Evolutionary conservation across 1,140 invertebrate genomes (phyloP).

Genomic region (Thaumatotibia leucotreta): DNA sequence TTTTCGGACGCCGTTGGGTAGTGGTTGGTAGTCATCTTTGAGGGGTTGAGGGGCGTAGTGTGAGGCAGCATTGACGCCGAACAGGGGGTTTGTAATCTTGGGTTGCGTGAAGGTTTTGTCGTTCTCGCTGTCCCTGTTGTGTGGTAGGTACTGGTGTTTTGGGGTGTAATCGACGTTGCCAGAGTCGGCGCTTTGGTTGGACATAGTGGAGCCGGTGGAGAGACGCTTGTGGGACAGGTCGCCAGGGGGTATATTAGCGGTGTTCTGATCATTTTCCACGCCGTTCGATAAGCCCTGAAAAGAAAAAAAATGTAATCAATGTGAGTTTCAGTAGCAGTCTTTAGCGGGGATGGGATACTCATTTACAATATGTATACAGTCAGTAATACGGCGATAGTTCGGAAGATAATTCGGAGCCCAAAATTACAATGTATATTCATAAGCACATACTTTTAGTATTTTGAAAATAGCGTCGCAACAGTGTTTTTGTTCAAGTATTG

Average conservation of each 20-base stretch:
- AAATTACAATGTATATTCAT: too few species aligned
- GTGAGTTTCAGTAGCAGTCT: too few species aligned
- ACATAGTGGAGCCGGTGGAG: slow-evolving; percentile 62
- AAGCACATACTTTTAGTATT: too few species aligned
- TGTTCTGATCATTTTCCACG: slow-evolving; percentile 77
- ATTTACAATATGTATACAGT: too few species aligned
- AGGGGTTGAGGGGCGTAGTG: slow-evolving; percentile 62
- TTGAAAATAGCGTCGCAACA: too few species aligned
- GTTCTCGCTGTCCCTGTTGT: slow-evolving; percentile 38
- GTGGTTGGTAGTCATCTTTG: slow-evolving; percentile 40
- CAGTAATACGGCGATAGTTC: too few species aligned
- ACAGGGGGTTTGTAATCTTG: slow-evolving; percentile 68
- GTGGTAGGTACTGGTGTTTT: slow-evolving; percentile 54
- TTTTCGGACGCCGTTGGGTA: slow-evolving; percentile 76
- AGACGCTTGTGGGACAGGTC: slow-evolving; percentile 59
- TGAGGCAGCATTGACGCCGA: slow-evolving; percentile 70
- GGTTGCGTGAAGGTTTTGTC: slow-evolving; percentile 40
- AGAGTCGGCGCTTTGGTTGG: slow-evolving; percentile 64
- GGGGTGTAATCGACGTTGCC: slow-evolving; percentile 64
- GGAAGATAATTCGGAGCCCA: too few species aligned
- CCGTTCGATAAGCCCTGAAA: slow-evolving; percentile 71
- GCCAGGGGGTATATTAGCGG: slow-evolving; percentile 67
- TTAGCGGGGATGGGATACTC: too few species aligned
- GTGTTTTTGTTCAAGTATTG: too few species aligned
- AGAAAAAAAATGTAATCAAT: not conserved